Evolutionary conservation across 2,888 invertebrate genomes (phyloP).

Genomic region (Drosophila fungiperda): DNA sequence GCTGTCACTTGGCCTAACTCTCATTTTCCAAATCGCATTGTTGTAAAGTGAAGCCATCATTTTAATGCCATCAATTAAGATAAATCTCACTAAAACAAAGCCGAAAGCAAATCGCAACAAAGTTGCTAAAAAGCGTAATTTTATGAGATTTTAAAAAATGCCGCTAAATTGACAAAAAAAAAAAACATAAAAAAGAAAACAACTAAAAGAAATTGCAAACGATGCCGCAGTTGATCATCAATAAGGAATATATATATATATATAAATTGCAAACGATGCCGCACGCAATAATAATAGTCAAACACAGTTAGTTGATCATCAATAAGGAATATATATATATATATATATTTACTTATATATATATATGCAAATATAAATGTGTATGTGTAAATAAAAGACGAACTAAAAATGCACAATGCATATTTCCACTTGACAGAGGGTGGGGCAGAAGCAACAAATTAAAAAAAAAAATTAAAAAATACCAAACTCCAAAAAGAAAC

Average conservation of each 20-base stretch:
- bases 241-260: conserved; percentile 31
- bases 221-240: conserved; percentile 18
- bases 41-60: conserved; percentile 30
- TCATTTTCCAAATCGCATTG: conserved; percentile 25
- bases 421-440: conserved; percentile 11
- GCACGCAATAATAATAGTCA: no score
- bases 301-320: conserved; percentile 20
- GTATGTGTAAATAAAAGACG: background rate
- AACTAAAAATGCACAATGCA: conserved; percentile 30
- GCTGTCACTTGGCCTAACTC: conserved; percentile 11
- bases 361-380: background rate
- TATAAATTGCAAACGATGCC: conserved; percentile 24
- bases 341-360: conserved; percentile 3
- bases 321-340: conserved; percentile 33
- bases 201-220: conserved; percentile 28
- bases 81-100: background rate
- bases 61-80: conserved; percentile 33
- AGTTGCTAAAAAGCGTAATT: conserved; percentile 10
- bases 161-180: conserved; percentile 15
- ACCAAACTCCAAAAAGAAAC: conserved; percentile 37
- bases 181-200: conserved; percentile 6
- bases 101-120: conserved; percentile 1
- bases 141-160: conserved; percentile 15
- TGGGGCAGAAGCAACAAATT: background rate
- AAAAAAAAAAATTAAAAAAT: conserved; percentile 2